Evolutionary conservation across 2,113 vertebrate species (phyloP).

Genomic region (Cochlearius cochlearius): DNA sequence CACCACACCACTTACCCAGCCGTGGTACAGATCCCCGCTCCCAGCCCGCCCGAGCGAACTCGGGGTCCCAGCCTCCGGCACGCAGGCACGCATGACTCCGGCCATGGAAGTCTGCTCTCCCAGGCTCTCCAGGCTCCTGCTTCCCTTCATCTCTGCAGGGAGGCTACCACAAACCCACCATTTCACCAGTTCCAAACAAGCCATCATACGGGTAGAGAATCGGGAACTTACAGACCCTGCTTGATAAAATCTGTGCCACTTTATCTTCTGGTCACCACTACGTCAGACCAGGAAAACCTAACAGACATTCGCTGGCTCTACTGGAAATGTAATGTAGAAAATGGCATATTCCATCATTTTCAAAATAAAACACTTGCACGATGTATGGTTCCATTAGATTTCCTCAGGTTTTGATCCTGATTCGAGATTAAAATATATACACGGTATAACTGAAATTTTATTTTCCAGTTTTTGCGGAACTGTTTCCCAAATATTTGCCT

Average conservation of each 20-base stretch:
- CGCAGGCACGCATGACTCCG: accelerated
- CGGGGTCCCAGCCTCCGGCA: neutral
- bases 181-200: neutral
- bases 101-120: neutral
- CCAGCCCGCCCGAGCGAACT: neutral
- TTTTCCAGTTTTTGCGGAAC: neutral
- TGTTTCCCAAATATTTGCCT: neutral
- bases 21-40: neutral
- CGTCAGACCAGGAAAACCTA: accelerated
- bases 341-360: neutral
- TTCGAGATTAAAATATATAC: neutral
- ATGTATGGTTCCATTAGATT: neutral
- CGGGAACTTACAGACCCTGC: neutral
- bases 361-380: neutral
- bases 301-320: neutral
- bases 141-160: neutral
- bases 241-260: neutral
- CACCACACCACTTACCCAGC: accelerated
- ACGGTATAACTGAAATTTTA: neutral
- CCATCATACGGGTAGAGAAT: neutral
- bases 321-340: neutral
- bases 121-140: neutral
- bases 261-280: neutral
- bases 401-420: neutral
- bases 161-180: neutral